These are phyloP conservation scores for Muraenolepis orangiensis DNA, from an alignment of 2,797 vertebrate genomes.

Conservation along the genomic window DNA sequence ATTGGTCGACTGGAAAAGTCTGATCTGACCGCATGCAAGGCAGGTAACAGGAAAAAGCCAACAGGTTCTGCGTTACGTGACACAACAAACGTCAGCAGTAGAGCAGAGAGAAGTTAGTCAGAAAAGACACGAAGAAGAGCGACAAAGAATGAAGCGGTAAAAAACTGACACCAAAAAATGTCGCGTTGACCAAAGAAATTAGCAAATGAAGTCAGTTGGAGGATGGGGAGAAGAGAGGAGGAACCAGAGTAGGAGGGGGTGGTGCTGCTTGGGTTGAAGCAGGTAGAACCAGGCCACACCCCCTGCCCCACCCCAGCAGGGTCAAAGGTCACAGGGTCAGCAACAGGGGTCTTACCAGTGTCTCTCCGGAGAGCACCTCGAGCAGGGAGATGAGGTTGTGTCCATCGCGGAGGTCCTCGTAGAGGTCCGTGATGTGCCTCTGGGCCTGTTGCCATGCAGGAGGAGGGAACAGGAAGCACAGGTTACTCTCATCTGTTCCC, in stretches of 20 bases:
- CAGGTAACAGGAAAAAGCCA: constrained; percentile 12
- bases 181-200: neutral
- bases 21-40: constrained; percentile 50
- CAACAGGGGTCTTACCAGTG: constrained; percentile 80
- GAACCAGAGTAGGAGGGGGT: constrained; percentile 3
- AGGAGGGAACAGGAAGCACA: neutral
- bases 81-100: constrained; percentile 23
- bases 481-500: neutral
- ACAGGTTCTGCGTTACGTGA: neutral
- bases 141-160: neutral
- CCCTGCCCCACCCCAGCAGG: neutral
- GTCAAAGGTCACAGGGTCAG: constrained; percentile 13
- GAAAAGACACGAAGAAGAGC: constrained; percentile 7
- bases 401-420: constrained; percentile 93
- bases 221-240: constrained; percentile 2
- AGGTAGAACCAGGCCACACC: constrained; percentile 31
- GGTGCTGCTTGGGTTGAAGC: neutral
- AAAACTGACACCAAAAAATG: neutral
- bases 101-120: constrained; percentile 9
- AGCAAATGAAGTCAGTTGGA: neutral
- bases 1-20: constrained; percentile 1
- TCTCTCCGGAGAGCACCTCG: constrained; percentile 93
- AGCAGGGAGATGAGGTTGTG: constrained; percentile 96
- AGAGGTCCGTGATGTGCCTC: constrained; percentile 90
- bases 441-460: constrained; percentile 75